Base-by-base conservation (phyloP, 2,797 vertebrate species). In the Lacerta bilineata region DNA sequence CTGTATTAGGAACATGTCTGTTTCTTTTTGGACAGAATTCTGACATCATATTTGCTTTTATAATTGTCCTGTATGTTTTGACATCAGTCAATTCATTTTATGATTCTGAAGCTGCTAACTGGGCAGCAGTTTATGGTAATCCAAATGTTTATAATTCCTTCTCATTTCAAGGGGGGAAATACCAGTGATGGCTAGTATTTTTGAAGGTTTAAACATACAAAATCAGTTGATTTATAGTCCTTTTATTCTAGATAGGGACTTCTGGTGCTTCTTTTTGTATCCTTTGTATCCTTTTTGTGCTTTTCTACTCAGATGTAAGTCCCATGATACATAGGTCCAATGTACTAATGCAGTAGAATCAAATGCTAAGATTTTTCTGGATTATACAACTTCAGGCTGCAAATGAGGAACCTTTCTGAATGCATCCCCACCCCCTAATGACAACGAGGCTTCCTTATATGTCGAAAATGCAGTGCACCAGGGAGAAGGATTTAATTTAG, bases 21-120 rank as follows among this genome's bases (percentile, higher is more conserved):
- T 17, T 76, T 83, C 7, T 29, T 8, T 59, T n/a, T 29, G 41
- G n/a, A 83, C 43, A 15, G 55, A 25, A 25, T 29, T 25, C 20
- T 64, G 17, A 41, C 55, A 66, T 87, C 43, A 25, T 85, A 25
- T 80, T 25, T 81, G 46, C 1, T 39, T n/a, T 86, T 9, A 36
- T 64, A 61, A 50, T 87, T 79, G 46, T 66, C 64, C 46, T 17
- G 64, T 69, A 68, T 41, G 72, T 27, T 55, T 41, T 33, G 11
- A 29, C 1, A 46, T 8, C 75, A 83, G n/a, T 25, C 91, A 27
- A 68, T 91, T 89, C 89, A 77, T 72, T 71, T 68, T 3, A 55
- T 3, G 2, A 79, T 76, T 82, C 8, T 82, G 80, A 79, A 88
- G 87, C 92, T 93, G 29, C 89, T 33, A 87, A 3, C 90, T 41